These are phyloP conservation scores for Columbina picui DNA, from an alignment of 2,113 vertebrate species.

Conservation along the genomic window DNA sequence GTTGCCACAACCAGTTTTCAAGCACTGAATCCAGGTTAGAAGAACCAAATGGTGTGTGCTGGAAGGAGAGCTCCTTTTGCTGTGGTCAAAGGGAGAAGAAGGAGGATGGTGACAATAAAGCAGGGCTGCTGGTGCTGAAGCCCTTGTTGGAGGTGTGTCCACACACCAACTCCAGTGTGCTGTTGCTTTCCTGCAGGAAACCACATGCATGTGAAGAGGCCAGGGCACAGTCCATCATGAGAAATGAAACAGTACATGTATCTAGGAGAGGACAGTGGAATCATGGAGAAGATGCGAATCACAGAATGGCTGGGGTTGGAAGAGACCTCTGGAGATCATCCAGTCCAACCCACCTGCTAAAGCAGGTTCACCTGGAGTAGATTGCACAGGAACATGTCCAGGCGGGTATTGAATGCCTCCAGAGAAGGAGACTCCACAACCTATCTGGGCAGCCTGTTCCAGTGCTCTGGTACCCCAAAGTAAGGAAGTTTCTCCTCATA, in stretches of 20 bases:
- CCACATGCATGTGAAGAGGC: accelerated
- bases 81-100: not conserved
- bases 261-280: not conserved
- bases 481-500: too few species aligned
- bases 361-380: too few species aligned
- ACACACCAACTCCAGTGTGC: not conserved
- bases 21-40: not conserved
- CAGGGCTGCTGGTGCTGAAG: not conserved
- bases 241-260: not conserved
- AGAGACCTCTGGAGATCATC: too few species aligned
- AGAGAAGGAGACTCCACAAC: too few species aligned
- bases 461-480: too few species aligned
- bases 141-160: not conserved
- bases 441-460: too few species aligned
- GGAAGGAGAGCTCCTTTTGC: not conserved
- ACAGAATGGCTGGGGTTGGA: too few species aligned
- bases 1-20: not conserved
- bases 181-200: not conserved
- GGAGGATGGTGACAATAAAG: not conserved
- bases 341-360: too few species aligned
- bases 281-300: not conserved
- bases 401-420: too few species aligned
- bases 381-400: too few species aligned
- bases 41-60: not conserved
- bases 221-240: not conserved